Evolutionary conservation across 2,888 invertebrate species (phyloP), one percentile per base, ranked within the genome.

Genomic region (Heliconius ismenius): DNA sequence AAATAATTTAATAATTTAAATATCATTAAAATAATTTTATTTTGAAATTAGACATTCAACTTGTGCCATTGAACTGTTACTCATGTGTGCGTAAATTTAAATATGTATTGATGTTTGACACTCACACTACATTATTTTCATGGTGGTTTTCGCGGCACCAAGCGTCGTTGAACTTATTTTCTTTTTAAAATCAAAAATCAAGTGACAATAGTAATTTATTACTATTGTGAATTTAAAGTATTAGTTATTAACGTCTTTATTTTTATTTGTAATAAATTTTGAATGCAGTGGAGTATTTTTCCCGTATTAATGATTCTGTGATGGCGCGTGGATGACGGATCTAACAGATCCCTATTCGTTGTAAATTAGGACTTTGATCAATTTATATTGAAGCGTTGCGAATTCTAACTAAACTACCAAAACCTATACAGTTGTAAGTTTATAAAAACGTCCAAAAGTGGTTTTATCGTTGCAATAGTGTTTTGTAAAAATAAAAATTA

Each of bases 271-370:
- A n/a, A 76, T 15, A 79, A 78, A 76, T 81, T 64, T 83, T 79
- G 18, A 75, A 69, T 76, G 73, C 64, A 81, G 79, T 79, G 80
- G 80, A 83, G 81, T 73, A 78, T 79, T 79, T 76, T 80, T 82
- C 82, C 84, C 76, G 73, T 67, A 68, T 69, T 80, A 81, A 81
- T 85, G 83, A 85, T 87, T 85, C 83, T 85, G 87, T 86, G 86
- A 93, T 93, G 93, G 93, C 93, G 93, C 90, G 92, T 88, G 91
- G 88, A 88, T 89, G 89, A 88, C 87, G 85, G 86, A 85, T 86
- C 83, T 82, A 84, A 81, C 85, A 85, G 86, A 84, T 84, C 85
- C 87, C 87, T 87, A 88, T 88, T 89, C 91, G 90, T 85, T 87
- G 85, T 85, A 92, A 91, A 92, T 89, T 89, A 86, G 86, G 87